Base-by-base conservation (phyloP, 2,888 invertebrate genomes). In the Mythimna loreyi region DNA sequence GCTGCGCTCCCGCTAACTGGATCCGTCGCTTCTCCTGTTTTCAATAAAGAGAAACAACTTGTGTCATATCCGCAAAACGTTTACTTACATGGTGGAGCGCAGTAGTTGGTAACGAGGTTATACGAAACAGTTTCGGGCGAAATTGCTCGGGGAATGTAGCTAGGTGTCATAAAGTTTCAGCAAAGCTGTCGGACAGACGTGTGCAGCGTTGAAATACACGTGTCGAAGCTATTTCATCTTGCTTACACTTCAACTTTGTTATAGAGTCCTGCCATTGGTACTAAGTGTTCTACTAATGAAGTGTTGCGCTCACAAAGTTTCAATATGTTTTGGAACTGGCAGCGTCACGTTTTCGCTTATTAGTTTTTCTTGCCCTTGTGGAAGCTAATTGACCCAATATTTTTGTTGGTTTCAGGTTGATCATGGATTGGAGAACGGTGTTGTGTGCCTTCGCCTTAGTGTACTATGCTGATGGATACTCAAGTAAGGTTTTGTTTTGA, bases 121-220 rank as follows among this genome's bases (percentile, higher is more conserved):
- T 92, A 92, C 92, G 89, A 89, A 92, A 92, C 93, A 91, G 91
- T 93, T 93, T 92, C 91, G 82, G 89, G 85, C 86, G 90, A 93
- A 92, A 94, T 93, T 93, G 94, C 91, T 91, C 87, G 80, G 90
- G 90, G 91, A 92, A 92, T 91, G 92, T 82, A 87, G 91, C 91
- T 88, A 89, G 91, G 90, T 93, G 92, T 93, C 94, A 93, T 95
- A 94, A 95, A 94, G 91, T 94, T 94, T 91, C 87, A 87, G 89
- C 86, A 87, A 87, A 89, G 87, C 91, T 90, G 90, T 90, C 86
- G 90, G 90, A 89, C 92, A 89, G 90, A 91, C 91, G 91, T 91
- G 92, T 90, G 90, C 89, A 86, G 88, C 85, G 89, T 90, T 86
- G 87, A 87, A 91, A 90, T 92, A 92, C 92, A 91, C 85, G 89